These are phyloP conservation scores for Aelia acuminata DNA, from an alignment of 2,888 invertebrate genomes.

Conservation along the genomic window DNA sequence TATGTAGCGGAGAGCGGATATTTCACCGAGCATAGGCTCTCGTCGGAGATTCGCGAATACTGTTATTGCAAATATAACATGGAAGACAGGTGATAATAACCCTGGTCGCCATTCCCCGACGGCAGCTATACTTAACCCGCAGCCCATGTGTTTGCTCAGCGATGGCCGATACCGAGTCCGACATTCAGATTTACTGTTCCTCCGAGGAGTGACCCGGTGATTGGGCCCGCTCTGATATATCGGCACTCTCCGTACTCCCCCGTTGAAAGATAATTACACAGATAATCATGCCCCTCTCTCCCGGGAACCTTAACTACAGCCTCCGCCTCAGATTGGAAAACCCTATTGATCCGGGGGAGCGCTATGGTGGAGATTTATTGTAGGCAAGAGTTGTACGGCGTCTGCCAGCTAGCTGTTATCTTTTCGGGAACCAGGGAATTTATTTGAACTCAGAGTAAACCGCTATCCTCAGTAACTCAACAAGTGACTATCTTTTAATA, in stretches of 20 bases:
- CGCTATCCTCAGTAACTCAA: neutral
- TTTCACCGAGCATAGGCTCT: neutral
- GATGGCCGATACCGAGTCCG: slow-evolving; percentile 24
- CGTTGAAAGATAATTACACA: slow-evolving; percentile 33
- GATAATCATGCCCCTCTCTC: slow-evolving; percentile 49
- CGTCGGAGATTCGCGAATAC: neutral
- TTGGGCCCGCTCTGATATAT: slow-evolving; percentile 14
- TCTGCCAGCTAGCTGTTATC: neutral
- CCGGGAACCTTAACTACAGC: slow-evolving; percentile 25
- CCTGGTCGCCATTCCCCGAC: neutral
- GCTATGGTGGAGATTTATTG: neutral
- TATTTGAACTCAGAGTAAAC: neutral
- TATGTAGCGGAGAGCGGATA: neutral
- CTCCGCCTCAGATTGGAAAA: slow-evolving; percentile 20
- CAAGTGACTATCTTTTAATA: neutral
- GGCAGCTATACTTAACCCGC: slow-evolving; percentile 19
- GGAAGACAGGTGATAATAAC: slow-evolving; percentile 45
- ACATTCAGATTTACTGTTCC: slow-evolving; percentile 31
- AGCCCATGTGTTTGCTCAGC: slow-evolving; percentile 34
- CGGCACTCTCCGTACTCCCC: slow-evolving; percentile 25
- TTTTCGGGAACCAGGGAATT: neutral
- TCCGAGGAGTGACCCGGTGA: slow-evolving; percentile 1
- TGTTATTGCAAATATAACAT: slow-evolving; percentile 16
- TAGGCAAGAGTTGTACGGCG: neutral
- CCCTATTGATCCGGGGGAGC: slow-evolving; percentile 23